Evolutionary conservation across 2,888 invertebrate genomes (phyloP), one percentile per base, ranked within the genome.

Genomic region (Lycocerus yunnanus): DNA sequence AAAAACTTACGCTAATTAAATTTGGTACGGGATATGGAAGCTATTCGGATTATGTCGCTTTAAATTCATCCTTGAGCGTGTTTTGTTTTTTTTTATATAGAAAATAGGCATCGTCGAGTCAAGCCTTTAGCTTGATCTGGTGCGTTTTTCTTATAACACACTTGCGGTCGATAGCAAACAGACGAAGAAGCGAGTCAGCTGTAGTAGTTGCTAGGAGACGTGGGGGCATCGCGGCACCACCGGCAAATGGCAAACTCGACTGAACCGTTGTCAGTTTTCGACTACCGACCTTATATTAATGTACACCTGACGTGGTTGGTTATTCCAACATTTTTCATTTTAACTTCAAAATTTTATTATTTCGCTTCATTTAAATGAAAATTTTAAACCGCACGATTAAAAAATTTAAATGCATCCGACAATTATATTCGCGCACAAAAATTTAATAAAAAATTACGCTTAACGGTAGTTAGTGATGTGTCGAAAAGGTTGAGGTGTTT

Each of bases 121-220:
- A n/a, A n/a, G n/a, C n/a, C n/a, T n/a, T n/a, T n/a, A n/a, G 15
- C 15, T 15, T 60, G 6, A 43, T 43, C 43, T 43, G 43, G 43
- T 43, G 15, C 15, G 11, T 18, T n/a, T 63, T 63, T 66, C 83
- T 82, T 83, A 82, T 81, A 82, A 82, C 83, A 81, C 82, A 82
- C 83, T 82, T 81, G 83, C 84, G 86, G 86, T 86, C 87, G 86
- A 86, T 86, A 84, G 83, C 81, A 82, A 82, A 81, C 84, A 84
- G 84, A 84, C 85, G 83, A 84, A 85, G 84, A 84, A 85, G 84
- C 83, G 83, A 83, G 80, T 78, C 78, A 78, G 78, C 77, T 78
- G 78, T 78, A 74, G 71, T 59, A 69, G 77, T 74, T 72, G 76
- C 76, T 75, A 73, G 21, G 78, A 75, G 75, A 77, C 71, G 70